Base-by-base conservation (phyloP, 2,797 vertebrate genomes). In the Xiphophorus birchmanni region DNA sequence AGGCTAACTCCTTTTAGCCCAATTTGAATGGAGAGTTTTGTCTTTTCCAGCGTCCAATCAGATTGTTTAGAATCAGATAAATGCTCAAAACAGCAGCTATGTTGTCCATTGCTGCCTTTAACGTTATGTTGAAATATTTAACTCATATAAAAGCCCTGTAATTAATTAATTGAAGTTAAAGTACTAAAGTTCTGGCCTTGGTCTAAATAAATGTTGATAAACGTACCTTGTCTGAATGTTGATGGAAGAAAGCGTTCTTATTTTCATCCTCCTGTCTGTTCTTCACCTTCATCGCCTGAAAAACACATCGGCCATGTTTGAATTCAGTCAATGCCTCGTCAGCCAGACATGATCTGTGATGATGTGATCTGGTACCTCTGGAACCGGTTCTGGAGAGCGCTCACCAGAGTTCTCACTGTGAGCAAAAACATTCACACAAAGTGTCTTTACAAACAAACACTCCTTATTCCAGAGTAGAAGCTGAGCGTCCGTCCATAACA, bases 161-260 rank as follows among this genome's bases (percentile, higher is more conserved):
- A 18, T 50, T 18, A 50, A 50, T 50, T 18, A 18, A 50, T 48
- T 6, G 5, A 18, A 50, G 2, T 6, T 50, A 50, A 17, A 17
- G 48, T 5, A 6, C 17, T 50, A 21, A 50, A 50, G 48, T 50
- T 18, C 48, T 6, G 5, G 54, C 10, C 0, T 4, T 29, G 13
- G n/a, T 58, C 13, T 12, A 48, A 9, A 73, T 48, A 45, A 35
- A 63, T 35, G n/a, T 42, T 17, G 15, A 32, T 48, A 26, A 60
- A 50, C 13, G 80, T 87, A 95, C 95, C 92, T 91, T 82, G 86
- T 94, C 91, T 8, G 91, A 93, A 78, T 90, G n/a, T 17, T 94
- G 87, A 0, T 69, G 65, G 79, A 94, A 94, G 72, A 95, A 0
- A 0, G 0, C 23, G 73, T 23, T 82, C 52, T 76, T 85, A 0